Evolutionary conservation across 2,797 vertebrate genomes (phyloP).

Genomic region (Microctenopoma stevenorrisi): DNA sequence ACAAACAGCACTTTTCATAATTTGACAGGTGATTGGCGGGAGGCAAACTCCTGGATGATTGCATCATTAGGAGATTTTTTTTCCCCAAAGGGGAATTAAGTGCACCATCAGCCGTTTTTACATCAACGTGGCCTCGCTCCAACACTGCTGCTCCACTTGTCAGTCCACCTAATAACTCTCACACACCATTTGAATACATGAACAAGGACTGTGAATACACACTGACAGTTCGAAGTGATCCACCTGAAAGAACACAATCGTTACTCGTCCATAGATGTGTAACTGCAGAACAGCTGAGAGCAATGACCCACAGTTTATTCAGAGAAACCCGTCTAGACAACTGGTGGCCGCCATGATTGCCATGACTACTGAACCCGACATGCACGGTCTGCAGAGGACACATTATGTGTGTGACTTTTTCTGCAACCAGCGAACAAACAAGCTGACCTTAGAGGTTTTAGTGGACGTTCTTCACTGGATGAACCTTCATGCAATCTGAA

Average conservation of each 20-base stretch:
- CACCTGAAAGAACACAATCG: constrained; percentile 9
- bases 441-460: too few relatives aligned
- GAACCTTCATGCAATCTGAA: too few relatives aligned
- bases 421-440: too few relatives aligned
- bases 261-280: constrained; percentile 1
- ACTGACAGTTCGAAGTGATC: neutral
- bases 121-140: constrained; percentile 33
- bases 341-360: too few relatives aligned
- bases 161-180: constrained; percentile 41
- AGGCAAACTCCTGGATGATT: constrained; percentile 75
- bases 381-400: neutral
- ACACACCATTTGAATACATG: neutral
- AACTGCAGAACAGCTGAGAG: constrained; percentile 1
- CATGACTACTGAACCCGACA: neutral
- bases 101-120: constrained; percentile 49
- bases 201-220: constrained; percentile 6
- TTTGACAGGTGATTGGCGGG: constrained; percentile 83
- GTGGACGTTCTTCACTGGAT: too few relatives aligned
- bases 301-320: neutral
- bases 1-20: constrained; percentile 79
- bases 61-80: constrained; percentile 69
- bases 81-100: constrained; percentile 57
- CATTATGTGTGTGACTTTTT: too few relatives aligned
- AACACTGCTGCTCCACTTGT: constrained; percentile 32
- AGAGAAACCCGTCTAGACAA: too few relatives aligned